A percentile compares a stretch with the other conserved stretches of the same genome.
Conservation (phyloP, 2,888 invertebrate genomes). For the Phorcus lineatus region DNA sequence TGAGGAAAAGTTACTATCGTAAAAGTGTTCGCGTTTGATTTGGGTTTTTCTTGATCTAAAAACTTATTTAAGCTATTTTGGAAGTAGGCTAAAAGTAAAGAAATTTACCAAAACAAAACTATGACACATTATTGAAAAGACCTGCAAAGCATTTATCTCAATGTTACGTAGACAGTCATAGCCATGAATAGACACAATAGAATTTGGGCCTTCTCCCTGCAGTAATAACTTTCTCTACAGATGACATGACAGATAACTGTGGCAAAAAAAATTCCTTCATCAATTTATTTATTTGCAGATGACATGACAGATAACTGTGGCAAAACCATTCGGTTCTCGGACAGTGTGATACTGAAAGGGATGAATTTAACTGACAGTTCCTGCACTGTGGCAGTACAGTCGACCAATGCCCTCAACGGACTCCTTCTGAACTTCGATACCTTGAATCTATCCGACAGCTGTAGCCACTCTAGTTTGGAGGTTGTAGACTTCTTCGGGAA, state of each 20-base stretch:
- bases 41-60: too few relatives aligned
- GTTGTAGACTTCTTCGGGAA: neutral
- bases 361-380: neutral
- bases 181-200: too few relatives aligned
- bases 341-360: neutral
- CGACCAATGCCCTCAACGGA: neutral
- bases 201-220: too few relatives aligned
- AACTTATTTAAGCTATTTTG: too few relatives aligned
- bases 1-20: too few relatives aligned
- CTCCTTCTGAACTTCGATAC: neutral
- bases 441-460: neutral
- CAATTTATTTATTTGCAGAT: neutral
- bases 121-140: too few relatives aligned
- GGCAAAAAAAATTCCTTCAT: neutral
- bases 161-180: too few relatives aligned
- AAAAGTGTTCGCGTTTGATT: too few relatives aligned
- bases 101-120: too few relatives aligned
- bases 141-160: too few relatives aligned
- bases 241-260: neutral
- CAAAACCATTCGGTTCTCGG: neutral
- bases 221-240: too few relatives aligned
- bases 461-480: neutral
- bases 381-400: neutral
- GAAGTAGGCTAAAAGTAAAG: too few relatives aligned
- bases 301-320: neutral